Percentiles rank a stretch among this genome's conserved stretches.
These are phyloP conservation scores for Spondyliosoma cantharus DNA, from an alignment of 2,797 vertebrate genomes.

Conservation along the genomic window DNA sequence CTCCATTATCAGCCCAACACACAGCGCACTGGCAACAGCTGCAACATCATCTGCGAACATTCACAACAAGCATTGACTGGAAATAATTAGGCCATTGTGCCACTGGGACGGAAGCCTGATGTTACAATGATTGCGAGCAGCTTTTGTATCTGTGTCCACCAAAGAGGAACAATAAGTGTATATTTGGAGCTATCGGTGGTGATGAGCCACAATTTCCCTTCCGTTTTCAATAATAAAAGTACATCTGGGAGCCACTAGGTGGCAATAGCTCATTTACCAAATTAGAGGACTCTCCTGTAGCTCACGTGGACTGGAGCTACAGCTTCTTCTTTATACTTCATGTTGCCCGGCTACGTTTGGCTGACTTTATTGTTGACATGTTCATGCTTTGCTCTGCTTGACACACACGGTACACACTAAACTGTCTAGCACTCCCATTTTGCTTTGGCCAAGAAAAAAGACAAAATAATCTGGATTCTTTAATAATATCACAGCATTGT, in stretches of 20 bases:
- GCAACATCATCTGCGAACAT: constrained; percentile 72
- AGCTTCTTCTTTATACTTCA: constrained; percentile 11
- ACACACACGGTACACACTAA: background rate
- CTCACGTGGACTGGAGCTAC: background rate
- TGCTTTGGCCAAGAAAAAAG: background rate
- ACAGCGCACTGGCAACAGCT: constrained; percentile 68
- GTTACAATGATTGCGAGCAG: constrained; percentile 69
- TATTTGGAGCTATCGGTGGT: constrained; percentile 53
- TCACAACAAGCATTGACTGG: constrained; percentile 53
- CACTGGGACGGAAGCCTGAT: constrained; percentile 64
- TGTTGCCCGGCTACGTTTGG: constrained; percentile 16
- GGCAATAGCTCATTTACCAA: constrained; percentile 61
- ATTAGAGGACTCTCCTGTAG: background rate
- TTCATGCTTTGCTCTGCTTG: constrained; percentile 9
- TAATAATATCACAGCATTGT: constrained; percentile 8
- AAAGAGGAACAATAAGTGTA: constrained; percentile 56
- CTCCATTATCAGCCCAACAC: constrained; percentile 66
- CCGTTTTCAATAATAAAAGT: constrained; percentile 23
- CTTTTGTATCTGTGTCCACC: constrained; percentile 52
- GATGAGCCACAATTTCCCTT: constrained; percentile 35
- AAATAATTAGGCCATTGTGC: constrained; percentile 67
- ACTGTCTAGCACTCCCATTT: background rate
- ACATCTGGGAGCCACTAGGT: constrained; percentile 60
- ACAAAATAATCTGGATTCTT: background rate
- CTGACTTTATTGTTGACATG: background rate